phyloP scores from a whole-genome alignment of 2,888 invertebrate genomes.

The Melikaiella ostensackeni region DNA sequence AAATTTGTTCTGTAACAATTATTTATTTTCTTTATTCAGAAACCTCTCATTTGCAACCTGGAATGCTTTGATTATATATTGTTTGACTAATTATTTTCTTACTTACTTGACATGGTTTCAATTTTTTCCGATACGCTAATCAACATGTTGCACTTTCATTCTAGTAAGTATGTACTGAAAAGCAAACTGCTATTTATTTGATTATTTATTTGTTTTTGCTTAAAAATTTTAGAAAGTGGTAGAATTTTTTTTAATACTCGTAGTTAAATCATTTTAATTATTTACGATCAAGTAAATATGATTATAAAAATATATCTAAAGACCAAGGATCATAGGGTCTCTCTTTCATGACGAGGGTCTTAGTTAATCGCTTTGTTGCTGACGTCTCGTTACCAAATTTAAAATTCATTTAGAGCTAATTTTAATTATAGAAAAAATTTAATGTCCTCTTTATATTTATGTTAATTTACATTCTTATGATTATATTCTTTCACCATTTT shows the following conservation, averaged over 20 bases:
- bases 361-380: no score
- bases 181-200: not conserved
- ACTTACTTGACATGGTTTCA: conserved; percentile 17
- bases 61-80: conserved; percentile 23
- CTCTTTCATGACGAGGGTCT: not conserved
- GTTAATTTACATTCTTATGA: not conserved
- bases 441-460: no score
- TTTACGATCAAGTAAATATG: not conserved
- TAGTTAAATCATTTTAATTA: not conserved
- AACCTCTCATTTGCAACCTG: not conserved
- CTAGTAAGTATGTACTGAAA: not conserved
- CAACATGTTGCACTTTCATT: conserved; percentile 11
- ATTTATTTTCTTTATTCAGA: not conserved
- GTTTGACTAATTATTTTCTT: conserved; percentile 15
- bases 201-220: conserved; percentile 20
- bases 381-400: not conserved
- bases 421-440: not conserved
- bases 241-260: not conserved
- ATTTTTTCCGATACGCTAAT: conserved; percentile 23
- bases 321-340: not conserved
- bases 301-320: not conserved
- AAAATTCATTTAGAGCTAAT: not conserved
- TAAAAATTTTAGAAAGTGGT: conserved; percentile 10
- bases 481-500: not conserved
- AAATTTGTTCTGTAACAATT: conserved; percentile 6